Conservation (phyloP, 2,888 invertebrate genomes). For the Protodeltote pygarga region DNA sequence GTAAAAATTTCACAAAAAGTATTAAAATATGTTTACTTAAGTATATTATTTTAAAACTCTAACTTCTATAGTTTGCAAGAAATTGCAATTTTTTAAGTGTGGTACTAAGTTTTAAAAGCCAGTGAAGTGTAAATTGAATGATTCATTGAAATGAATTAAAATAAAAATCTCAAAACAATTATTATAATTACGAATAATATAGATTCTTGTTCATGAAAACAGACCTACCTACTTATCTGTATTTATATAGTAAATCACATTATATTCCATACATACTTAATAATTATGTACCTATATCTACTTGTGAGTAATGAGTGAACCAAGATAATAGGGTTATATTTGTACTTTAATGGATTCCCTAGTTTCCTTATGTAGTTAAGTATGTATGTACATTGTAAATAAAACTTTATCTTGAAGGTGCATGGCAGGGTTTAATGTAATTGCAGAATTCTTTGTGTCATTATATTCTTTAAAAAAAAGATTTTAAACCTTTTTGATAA, state of each 20-base stretch:
- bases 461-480: background rate
- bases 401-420: background rate
- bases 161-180: no score
- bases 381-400: background rate
- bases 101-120: no score
- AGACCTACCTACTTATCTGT: no score
- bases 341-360: slow-evolving; percentile 40
- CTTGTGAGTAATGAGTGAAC: slow-evolving; percentile 22
- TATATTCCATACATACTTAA: slow-evolving; percentile 9
- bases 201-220: no score
- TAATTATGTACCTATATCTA: background rate
- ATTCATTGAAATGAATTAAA: no score
- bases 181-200: no score
- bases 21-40: no score
- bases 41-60: no score
- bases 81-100: no score
- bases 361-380: slow-evolving; percentile 28
- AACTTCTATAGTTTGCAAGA: no score
- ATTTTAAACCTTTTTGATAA: background rate
- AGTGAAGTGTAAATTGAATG: no score
- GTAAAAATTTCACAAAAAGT: no score
- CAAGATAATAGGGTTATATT: slow-evolving; percentile 41
- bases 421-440: background rate
- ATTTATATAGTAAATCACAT: background rate
- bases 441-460: background rate